Evolutionary conservation across 2,113 vertebrate genomes (phyloP), one percentile per base, ranked within the genome.

Genomic region (Sigmodon hispidus): DNA sequence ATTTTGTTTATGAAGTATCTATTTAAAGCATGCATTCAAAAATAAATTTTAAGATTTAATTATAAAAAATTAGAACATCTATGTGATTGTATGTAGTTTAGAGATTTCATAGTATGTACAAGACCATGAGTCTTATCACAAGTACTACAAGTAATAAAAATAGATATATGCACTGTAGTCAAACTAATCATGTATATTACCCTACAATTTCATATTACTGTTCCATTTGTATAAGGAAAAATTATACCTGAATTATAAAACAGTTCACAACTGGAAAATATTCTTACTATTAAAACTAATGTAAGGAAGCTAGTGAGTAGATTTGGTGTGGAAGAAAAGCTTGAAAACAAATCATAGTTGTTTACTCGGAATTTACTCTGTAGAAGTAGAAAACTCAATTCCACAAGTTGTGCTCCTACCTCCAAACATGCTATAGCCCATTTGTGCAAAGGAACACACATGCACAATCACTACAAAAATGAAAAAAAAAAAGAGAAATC

Each of bases 1-100:
- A 6, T 72, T 87, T 59, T 81, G 73, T 76, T 93, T 55, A 83
- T 92, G 69, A 76, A 36, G 80, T 63, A 80, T 73, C 91, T 52
- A 0, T 21, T 61, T 57, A 9, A 11, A 31, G 36, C 12, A 76
- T 70, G 31, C 13, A 81, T 65, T 77, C 10, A 24, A 36, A 96
- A 92, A 69, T n/a, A 43, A 69, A 26, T n/a, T 80, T 57, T 36
- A 91, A 89, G 7, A 45, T 7, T 48, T 17, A 77, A 16, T 69
- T 69, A 50, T 24, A 87, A n/a, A 29, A 12, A 21, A 48, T 55
- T 4, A 52, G 11, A 12, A 17, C 55, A 3, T 13, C 19, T 69
- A 21, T 13, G 3, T 50, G 43, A 21, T 70, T 16, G 34, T 8
- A 1, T 16, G 6, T 48, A 24, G 72, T 4, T 22, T 5, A 43